Base-by-base conservation (phyloP, 2,113 vertebrate genomes). In the Catharus fuscescens region DNA sequence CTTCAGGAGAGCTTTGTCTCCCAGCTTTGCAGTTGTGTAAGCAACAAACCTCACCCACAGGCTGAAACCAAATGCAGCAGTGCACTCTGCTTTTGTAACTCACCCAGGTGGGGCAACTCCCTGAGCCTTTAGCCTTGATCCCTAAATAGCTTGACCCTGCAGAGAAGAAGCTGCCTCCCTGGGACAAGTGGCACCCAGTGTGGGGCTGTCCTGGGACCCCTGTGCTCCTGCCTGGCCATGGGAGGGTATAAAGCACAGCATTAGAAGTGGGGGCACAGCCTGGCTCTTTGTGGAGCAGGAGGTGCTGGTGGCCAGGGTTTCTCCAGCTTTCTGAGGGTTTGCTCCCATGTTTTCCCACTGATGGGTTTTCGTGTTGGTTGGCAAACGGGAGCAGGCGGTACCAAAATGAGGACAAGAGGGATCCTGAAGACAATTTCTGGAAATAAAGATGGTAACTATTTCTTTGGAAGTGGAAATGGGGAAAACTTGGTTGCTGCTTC, bases 11-110 rank as follows among this genome's bases (percentile, higher is more conserved):
- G 45, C 18, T 14, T 34, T 77, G 18, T 47, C 15, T 83, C 31
- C 25, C 14, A 62, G 44, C 25, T 70, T 47, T 72, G 18, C 18
- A 12, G 53, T 31, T 32, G 34, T 71, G 18, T 21, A 32, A 70
- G 53, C 21, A 69, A 32, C 36, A 71, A 84, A 64, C 2, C 1
- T 6, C 2, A 1, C 21, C 34, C 5, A 1, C 0, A 3, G 74
- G 34, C 52, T 0, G 1, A 57, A 78, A 10, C 42, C n/a, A 95
- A 83, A n/a, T 1, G 18, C 7, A 40, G 72, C 12, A 10, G 19
- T 2, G 8, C 2, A 0, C n/a, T 32, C 4, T 36, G 47, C n/a
- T 72, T 34, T 26, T 45, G 16, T 64, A 42, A 36, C 64, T 86
- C 1, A 0, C 29, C 24, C 45, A 40, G 18, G 19, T 66, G 64